Percentiles rank a stretch among this genome's conserved stretches.
Conservation (phyloP, 2,113 vertebrate species). For the Carlito syrichta region DNA sequence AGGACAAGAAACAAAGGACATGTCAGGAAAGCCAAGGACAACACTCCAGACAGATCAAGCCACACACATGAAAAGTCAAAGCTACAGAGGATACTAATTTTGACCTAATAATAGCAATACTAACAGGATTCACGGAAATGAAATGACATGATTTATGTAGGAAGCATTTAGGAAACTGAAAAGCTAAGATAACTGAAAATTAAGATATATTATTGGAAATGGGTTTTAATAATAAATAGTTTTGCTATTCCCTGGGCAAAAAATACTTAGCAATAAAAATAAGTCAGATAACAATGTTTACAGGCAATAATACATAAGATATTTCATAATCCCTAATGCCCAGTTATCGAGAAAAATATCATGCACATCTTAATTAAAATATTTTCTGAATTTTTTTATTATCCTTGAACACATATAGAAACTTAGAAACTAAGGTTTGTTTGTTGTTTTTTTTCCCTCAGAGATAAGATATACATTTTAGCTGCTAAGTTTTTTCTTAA, state of each 20-base stretch:
- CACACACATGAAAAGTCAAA: not conserved
- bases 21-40: not conserved
- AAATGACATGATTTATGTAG: not conserved
- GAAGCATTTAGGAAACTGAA: not conserved
- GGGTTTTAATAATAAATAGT: not conserved
- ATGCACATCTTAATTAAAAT: not conserved
- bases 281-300: not conserved
- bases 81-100: not conserved
- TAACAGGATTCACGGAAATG: not conserved
- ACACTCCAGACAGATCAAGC: not conserved
- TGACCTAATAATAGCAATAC: not conserved
- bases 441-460: not conserved
- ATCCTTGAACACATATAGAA: not conserved
- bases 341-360: not conserved
- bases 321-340: not conserved
- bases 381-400: not conserved
- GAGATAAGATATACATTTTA: not conserved
- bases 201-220: not conserved
- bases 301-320: not conserved
- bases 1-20: not conserved
- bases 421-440: not conserved
- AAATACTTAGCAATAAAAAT: not conserved
- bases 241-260: not conserved
- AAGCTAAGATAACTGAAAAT: conserved; percentile 1
- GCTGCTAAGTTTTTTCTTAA: not conserved